phyloP scores from a whole-genome alignment of 2,113 vertebrate genomes.

The Percopsis transmontana region DNA sequence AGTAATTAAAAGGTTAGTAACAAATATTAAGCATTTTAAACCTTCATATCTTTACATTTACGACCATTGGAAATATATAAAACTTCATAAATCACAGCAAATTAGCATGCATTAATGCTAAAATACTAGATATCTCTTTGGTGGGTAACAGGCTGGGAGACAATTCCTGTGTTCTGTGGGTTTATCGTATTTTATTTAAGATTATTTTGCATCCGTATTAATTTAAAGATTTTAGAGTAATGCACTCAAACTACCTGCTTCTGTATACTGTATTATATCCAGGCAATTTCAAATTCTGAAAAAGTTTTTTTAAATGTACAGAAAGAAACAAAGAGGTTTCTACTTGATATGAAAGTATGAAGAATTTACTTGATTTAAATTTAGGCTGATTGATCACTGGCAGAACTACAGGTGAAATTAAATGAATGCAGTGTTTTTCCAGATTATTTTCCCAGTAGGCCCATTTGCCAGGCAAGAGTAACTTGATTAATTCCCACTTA shows the following conservation, averaged over 20 bases:
- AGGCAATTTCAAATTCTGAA: too few relatives aligned
- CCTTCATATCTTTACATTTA: conserved; percentile 35
- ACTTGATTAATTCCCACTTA: not conserved
- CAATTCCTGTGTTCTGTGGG: conserved; percentile 8
- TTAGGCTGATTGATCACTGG: too few relatives aligned
- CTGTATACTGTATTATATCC: too few relatives aligned
- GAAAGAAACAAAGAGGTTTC: too few relatives aligned
- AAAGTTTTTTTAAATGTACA: too few relatives aligned
- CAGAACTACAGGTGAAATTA: too few relatives aligned
- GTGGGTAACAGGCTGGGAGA: conserved; percentile 37
- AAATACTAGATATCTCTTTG: conserved; percentile 64
- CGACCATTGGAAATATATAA: conserved; percentile 31
- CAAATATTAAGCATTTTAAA: conserved; percentile 22
- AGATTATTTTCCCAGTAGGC: too few relatives aligned
- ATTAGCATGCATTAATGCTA: conserved; percentile 25
- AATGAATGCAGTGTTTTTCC: too few relatives aligned
- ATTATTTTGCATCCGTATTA: not conserved
- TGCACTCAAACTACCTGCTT: not conserved
- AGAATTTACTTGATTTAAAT: too few relatives aligned
- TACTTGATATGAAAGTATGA: too few relatives aligned
- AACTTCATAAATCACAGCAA: conserved; percentile 25
- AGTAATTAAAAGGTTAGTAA: conserved; percentile 7
- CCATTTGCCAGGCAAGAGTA: not conserved
- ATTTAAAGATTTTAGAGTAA: not conserved
- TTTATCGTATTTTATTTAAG: not conserved